These are phyloP conservation scores for Ceyx melanurus DNA, from an alignment of 2,113 vertebrate species.

Conservation along the genomic window DNA sequence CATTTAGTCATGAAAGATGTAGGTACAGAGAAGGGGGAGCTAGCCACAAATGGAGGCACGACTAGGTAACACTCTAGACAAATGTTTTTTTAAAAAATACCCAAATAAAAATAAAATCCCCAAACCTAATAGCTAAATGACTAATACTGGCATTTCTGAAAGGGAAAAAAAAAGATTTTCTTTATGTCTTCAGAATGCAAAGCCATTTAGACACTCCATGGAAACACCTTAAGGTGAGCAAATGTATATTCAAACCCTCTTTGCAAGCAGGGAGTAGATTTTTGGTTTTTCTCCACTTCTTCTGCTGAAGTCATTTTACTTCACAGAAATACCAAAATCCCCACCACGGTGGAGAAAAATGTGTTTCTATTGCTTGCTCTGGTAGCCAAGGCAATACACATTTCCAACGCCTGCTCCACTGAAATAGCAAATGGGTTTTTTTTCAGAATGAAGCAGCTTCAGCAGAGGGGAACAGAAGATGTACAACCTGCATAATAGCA, in stretches of 20 bases:
- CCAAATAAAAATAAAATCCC: neutral
- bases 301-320: constrained; percentile 23
- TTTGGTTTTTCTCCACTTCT: neutral
- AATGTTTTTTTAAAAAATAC: neutral
- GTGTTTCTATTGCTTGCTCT: neutral
- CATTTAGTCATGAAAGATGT: neutral
- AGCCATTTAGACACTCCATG: neutral
- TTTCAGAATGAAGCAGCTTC: neutral
- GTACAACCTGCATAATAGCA: neutral
- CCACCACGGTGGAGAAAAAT: neutral
- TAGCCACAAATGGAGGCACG: neutral
- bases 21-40: neutral
- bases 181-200: neutral
- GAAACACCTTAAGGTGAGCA: neutral
- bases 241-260: neutral
- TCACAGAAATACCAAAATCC: neutral
- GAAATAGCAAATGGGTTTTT: neutral
- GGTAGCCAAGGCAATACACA: neutral
- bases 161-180: neutral
- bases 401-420: neutral
- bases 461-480: neutral
- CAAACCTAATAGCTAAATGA: neutral
- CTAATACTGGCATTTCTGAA: neutral
- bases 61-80: neutral
- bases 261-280: neutral